Evolutionary conservation across 2,888 invertebrate species (phyloP), one percentile per base, ranked within the genome.

Genomic region (Phymatocera aterrima): DNA sequence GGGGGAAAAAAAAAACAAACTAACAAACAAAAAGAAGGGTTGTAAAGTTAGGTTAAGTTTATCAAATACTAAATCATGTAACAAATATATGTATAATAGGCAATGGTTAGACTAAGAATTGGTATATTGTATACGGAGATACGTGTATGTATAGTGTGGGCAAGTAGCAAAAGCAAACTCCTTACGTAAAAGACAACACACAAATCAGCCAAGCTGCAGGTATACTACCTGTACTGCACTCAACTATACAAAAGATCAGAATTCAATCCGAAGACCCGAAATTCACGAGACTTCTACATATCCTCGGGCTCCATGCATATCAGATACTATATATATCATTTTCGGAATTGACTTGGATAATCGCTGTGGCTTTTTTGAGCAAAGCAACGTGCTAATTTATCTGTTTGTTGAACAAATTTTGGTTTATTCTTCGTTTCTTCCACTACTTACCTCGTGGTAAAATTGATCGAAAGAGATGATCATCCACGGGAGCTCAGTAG

Each of bases 351-450:
- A 37, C 34, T 64, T 6, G 24, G 37, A 21, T 37, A 64, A 64
- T 37, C 28, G 28, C 37, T 37, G 8, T n/a, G 34, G 34, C 37
- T 34, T 64, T 37, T 37, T 21, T 1, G 61, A 34, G 34, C 15
- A 0, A 37, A 10, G 3, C 34, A 61, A 18, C 0, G 8, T 64
- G 10, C 2, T 37, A n/a, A 18, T 15, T 64, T 37, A 31, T 43
- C 43, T 43, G 43, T 43, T 12, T 43, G 43, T 64, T 34, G 61
- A 34, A 64, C n/a, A n/a, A n/a, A 64, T 37, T 18, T 64, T 6
- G 37, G 61, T 64, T 64, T 37, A 43, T 77, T 64, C 60, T 21
- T 60, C 51, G 77, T 78, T 78, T 75, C 43, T 77, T 24, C 18
- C 48, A 46, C 74, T 51, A n/a, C n/a, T n/a, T n/a, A n/a, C n/a